These are phyloP conservation scores for Drosophila silvestris DNA, from an alignment of 2,888 invertebrate species.

Conservation along the genomic window DNA sequence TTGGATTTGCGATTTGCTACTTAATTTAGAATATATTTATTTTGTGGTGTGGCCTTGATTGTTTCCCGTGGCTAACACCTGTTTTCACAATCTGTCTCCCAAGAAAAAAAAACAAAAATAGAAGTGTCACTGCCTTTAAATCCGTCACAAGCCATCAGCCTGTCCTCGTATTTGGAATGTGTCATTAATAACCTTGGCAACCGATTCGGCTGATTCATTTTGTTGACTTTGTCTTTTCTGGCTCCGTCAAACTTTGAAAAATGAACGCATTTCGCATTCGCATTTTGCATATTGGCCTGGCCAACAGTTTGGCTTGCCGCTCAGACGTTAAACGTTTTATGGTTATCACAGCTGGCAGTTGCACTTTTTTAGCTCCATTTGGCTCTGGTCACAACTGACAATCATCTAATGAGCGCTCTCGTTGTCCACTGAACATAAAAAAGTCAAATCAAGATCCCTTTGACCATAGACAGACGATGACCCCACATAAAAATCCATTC, in stretches of 20 bases:
- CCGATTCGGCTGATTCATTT: slow-evolving; percentile 55
- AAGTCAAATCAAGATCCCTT: slow-evolving; percentile 43
- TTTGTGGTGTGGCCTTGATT: slow-evolving; percentile 9
- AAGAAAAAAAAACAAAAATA: not conserved
- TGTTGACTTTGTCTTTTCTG: slow-evolving; percentile 37
- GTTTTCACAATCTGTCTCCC: slow-evolving; percentile 25
- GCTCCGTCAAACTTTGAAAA: slow-evolving; percentile 65
- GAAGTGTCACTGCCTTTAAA: slow-evolving; percentile 15
- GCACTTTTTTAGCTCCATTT: slow-evolving; percentile 75
- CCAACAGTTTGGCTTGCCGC: slow-evolving; percentile 15
- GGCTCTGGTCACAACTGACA: slow-evolving; percentile 32
- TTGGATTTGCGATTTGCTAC: slow-evolving; percentile 61
- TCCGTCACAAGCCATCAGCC: not conserved
- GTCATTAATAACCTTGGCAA: slow-evolving; percentile 67
- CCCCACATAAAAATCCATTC: slow-evolving; percentile 26
- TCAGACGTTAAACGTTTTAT: slow-evolving; percentile 22
- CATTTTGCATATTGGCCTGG: slow-evolving; percentile 56
- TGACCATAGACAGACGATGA: slow-evolving; percentile 47
- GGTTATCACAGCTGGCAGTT: slow-evolving; percentile 43
- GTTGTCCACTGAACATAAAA: slow-evolving; percentile 36
- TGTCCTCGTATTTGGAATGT: slow-evolving; percentile 24
- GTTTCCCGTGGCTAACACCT: slow-evolving; percentile 57
- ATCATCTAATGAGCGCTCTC: slow-evolving; percentile 16
- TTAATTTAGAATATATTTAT: slow-evolving; percentile 48
- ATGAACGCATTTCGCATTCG: slow-evolving; percentile 42